A percentile compares a stretch with the other conserved stretches of the same genome.
Evolutionary conservation across 1,140 invertebrate genomes (phyloP).

Genomic region (Plectrocnemia conspersa): DNA sequence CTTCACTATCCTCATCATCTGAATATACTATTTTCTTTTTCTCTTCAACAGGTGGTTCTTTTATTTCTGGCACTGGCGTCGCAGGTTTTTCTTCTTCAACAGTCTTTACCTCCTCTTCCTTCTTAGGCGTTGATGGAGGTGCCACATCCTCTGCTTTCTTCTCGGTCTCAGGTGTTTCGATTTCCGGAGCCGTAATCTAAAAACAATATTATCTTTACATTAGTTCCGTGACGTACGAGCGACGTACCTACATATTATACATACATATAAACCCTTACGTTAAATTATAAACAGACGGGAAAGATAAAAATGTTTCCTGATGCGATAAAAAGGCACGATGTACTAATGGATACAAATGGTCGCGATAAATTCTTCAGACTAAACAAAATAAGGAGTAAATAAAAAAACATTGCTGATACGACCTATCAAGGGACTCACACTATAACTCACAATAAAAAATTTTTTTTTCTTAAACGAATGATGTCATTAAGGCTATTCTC

Average conservation of each 20-base stretch:
- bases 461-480: background rate
- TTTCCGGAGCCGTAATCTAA: slow-evolving; percentile 40
- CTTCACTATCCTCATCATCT: slow-evolving; percentile 44
- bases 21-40: slow-evolving; percentile 44
- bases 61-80: slow-evolving; percentile 23
- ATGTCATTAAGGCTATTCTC: too few species aligned
- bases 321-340: too few species aligned
- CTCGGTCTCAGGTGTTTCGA: slow-evolving; percentile 14
- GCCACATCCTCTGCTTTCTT: background rate
- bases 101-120: slow-evolving; percentile 27
- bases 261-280: too few species aligned
- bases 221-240: too few species aligned
- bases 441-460: background rate
- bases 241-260: too few species aligned
- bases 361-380: slow-evolving; percentile 21
- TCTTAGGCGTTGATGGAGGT: slow-evolving; percentile 26
- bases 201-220: too few species aligned
- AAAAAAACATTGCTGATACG: background rate
- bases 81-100: slow-evolving; percentile 33
- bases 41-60: slow-evolving; percentile 34
- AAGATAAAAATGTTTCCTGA: too few species aligned
- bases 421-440: background rate
- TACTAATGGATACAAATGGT: slow-evolving; percentile 25
- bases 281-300: too few species aligned
- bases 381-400: slow-evolving; percentile 7